phyloP scores from a whole-genome alignment of 1,140 invertebrate species.

The Carcinoscorpius rotundicauda region DNA sequence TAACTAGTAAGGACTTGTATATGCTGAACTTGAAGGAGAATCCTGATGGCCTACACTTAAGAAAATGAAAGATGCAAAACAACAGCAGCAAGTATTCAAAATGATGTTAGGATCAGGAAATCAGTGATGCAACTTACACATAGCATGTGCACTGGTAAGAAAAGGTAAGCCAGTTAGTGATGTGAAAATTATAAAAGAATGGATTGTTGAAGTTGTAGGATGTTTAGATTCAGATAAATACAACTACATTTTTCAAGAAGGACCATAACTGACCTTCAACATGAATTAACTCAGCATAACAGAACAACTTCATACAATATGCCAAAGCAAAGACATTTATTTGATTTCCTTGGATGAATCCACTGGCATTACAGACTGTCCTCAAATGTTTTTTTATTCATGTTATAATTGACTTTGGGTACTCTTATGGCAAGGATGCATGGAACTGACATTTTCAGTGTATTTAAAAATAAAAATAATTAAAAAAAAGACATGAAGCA shows the following conservation, averaged over 20 bases:
- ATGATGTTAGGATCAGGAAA: too few relatives aligned
- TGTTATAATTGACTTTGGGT: background rate
- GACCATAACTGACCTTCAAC: too few relatives aligned
- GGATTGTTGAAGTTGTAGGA: constrained; percentile 1
- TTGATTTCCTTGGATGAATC: constrained; percentile 1
- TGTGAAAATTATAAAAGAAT: constrained; percentile 6
- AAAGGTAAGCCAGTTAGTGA: constrained; percentile 3
- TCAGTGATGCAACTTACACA: constrained; percentile 13
- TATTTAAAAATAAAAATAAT: background rate
- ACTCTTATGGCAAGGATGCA: background rate
- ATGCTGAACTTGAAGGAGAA: too few relatives aligned
- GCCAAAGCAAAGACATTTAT: too few relatives aligned
- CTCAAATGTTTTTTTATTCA: background rate
- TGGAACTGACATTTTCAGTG: background rate
- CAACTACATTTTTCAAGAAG: constrained; percentile 1
- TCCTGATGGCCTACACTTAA: too few relatives aligned
- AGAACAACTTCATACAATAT: background rate
- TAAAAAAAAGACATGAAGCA: background rate
- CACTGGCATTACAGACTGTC: background rate
- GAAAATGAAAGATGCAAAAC: too few relatives aligned
- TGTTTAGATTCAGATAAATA: background rate
- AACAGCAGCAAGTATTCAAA: too few relatives aligned
- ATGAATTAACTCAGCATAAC: too few relatives aligned
- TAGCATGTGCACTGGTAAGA: constrained; percentile 6
- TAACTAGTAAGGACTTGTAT: too few relatives aligned